Base-by-base conservation (phyloP, 2,888 invertebrate species). In the Caradrina kadenii region DNA sequence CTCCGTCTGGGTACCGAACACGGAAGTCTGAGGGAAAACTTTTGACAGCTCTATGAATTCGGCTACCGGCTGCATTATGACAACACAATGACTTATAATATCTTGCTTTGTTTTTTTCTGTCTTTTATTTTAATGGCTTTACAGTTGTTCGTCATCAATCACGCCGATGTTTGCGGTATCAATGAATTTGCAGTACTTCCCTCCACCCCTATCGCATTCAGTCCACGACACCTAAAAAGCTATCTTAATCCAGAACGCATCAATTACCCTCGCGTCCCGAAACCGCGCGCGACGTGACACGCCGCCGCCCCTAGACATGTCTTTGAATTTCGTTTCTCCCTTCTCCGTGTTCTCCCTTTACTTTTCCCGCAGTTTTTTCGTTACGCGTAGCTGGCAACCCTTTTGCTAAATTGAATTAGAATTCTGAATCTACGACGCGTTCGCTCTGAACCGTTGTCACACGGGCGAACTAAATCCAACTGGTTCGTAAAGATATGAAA, bases 371-470 rank as follows among this genome's bases (percentile, higher is more conserved):
- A 83, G 83, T 86, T 89, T 89, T 90, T 90, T 85, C 88, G 89
- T 94, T 93, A 89, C 93, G 93, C 93, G 90, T 92, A 90, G 90
- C 89, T 93, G 93, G 87, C 93, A 94, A 94, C 94, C 94, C 94
- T 94, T 93, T 93, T 91, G 88, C 87, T 86, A 92, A 94, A 94
- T 94, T 94, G 92, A 94, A 94, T 93, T 92, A 91, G 90, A 86
- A 88, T 89, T 89, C 87, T 82, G 87, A 88, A 83, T 85, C 84
- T 80, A 84, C 85, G 84, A 81, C 84, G 87, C 87, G 84, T 84
- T 78, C 73, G 79, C 69, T 80, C 42, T 63, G 55, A 73, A 79
- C 74, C 70, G 73, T 74, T 82, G 74, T 76, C 83, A 83, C 79
- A 76, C 77, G 83, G 75, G 65, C 67, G 68, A 66, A 66, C 77